A percentile compares a stretch with the other conserved stretches of the same genome.
These are phyloP conservation scores for Lycocerus yunnanus DNA, from an alignment of 2,888 invertebrate genomes.

Conservation along the genomic window DNA sequence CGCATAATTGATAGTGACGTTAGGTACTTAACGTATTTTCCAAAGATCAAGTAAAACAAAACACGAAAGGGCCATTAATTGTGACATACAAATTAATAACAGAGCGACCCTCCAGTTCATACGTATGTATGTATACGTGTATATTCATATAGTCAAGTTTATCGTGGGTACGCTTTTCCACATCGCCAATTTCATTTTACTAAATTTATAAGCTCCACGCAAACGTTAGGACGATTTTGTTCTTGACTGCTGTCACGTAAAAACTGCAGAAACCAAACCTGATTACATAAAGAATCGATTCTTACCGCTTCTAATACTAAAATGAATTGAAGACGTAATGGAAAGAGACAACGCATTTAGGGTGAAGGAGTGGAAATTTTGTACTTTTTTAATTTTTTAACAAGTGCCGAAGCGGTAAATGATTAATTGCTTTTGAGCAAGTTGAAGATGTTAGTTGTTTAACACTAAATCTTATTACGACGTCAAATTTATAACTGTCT, in stretches of 20 bases:
- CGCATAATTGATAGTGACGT: constrained; percentile 23
- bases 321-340: constrained; percentile 24
- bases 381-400: constrained; percentile 7
- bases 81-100: constrained; percentile 25
- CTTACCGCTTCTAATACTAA: constrained; percentile 23
- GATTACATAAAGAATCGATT: constrained; percentile 26
- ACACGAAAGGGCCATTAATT: constrained; percentile 26
- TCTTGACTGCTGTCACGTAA: constrained; percentile 14
- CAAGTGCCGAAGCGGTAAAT: constrained; percentile 12
- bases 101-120: constrained; percentile 8
- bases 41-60: constrained; percentile 18
- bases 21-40: constrained; percentile 25
- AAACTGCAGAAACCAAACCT: constrained; percentile 26
- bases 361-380: constrained; percentile 13
- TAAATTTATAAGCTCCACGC: background rate
- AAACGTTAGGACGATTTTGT: constrained; percentile 8
- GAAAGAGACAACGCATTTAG: constrained; percentile 9
- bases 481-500: constrained; percentile 15
- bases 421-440: constrained; percentile 20
- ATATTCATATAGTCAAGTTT: constrained; percentile 3
- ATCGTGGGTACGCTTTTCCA: background rate
- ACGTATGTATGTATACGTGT: background rate
- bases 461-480: constrained; percentile 14
- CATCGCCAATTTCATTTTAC: constrained; percentile 4
- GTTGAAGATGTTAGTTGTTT: constrained; percentile 15